phyloP scores from a whole-genome alignment of 2,888 invertebrate species.

The Scaptomyza parva region DNA sequence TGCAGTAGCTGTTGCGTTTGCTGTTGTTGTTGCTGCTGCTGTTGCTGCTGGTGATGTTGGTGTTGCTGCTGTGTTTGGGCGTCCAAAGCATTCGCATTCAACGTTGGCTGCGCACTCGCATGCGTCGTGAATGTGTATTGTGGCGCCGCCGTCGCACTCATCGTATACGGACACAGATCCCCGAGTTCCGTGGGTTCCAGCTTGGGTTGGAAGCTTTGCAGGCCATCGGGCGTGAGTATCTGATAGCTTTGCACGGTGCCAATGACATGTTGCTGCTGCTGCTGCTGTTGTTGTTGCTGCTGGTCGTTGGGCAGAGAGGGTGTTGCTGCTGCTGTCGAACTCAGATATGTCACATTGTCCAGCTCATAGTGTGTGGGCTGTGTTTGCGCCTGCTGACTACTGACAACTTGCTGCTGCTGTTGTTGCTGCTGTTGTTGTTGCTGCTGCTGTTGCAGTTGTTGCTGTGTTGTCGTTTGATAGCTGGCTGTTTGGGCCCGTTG shows the following conservation, averaged over 20 bases:
- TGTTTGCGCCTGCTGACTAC: conserved; percentile 62
- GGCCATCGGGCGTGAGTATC: conserved; percentile 82
- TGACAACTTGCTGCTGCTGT: conserved; percentile 53
- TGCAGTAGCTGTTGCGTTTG: conserved; percentile 63
- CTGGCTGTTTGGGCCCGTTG: conserved; percentile 58
- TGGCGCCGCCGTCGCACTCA: conserved; percentile 65
- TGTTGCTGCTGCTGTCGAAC: conserved; percentile 75
- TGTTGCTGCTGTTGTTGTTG: conserved; percentile 55
- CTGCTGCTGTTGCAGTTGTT: conserved; percentile 67
- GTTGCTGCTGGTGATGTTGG: conserved; percentile 65
- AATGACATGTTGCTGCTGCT: conserved; percentile 77
- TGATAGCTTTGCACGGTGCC: conserved; percentile 84
- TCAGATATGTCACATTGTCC: conserved; percentile 83
- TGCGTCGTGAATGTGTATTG: conserved; percentile 82
- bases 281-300: conserved; percentile 58
- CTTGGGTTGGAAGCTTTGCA: conserved; percentile 82
- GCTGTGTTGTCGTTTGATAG: conserved; percentile 68
- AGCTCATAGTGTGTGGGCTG: conserved; percentile 81
- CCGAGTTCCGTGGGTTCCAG: conserved; percentile 71
- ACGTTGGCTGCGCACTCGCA: conserved; percentile 74
- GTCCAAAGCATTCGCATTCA: conserved; percentile 69
- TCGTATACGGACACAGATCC: conserved; percentile 82
- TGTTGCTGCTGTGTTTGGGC: conserved; percentile 66
- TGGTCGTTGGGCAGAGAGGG: conserved; percentile 77
- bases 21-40: conserved; percentile 62